Conservation (phyloP, 2,113 vertebrate species). For the Corythornis vintsioides region DNA sequence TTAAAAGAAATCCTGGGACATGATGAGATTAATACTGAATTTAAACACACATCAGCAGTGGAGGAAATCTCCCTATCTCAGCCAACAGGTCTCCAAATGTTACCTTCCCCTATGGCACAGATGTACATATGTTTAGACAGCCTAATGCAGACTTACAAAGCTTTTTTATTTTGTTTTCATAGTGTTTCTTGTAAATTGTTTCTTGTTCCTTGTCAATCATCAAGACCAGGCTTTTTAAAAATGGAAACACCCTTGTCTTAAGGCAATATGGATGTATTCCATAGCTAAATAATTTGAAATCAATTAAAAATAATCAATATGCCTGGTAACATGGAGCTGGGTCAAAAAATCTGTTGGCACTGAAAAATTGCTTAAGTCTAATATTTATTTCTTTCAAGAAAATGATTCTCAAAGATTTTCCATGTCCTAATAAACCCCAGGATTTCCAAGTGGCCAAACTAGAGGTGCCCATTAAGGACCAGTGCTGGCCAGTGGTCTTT, state of each 20-base stretch:
- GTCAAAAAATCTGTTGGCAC: neutral
- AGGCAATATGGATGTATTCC: neutral
- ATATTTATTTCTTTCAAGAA: neutral
- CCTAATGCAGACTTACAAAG: neutral
- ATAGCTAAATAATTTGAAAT: neutral
- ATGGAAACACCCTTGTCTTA: neutral
- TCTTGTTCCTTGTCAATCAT: neutral
- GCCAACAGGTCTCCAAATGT: neutral
- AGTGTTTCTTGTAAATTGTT: too few species aligned
- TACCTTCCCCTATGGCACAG: neutral
- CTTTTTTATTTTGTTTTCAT: neutral
- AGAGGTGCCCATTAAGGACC: neutral
- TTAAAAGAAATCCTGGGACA: neutral
- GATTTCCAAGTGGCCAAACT: neutral
- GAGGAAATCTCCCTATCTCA: neutral
- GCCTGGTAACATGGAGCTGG: neutral
- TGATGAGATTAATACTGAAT: neutral
- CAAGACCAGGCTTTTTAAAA: neutral
- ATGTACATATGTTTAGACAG: neutral
- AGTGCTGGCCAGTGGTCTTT: neutral
- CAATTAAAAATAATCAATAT: neutral
- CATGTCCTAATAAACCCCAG: neutral
- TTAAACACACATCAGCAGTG: neutral
- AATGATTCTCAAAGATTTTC: neutral
- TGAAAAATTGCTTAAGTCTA: neutral